phyloP scores from a whole-genome alignment of 2,888 invertebrate species.

The Troides helena region DNA sequence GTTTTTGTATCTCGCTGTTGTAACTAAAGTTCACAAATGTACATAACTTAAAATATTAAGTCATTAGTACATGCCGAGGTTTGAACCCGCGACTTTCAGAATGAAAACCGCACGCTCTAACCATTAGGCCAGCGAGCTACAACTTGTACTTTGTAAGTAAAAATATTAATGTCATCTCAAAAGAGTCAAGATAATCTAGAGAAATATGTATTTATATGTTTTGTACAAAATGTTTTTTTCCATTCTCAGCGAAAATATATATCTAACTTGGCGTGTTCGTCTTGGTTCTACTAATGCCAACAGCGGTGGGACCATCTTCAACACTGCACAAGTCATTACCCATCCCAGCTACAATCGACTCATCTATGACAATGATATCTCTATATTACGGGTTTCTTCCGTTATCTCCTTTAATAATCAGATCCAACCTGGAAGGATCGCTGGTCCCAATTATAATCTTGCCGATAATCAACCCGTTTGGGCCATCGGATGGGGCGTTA shows the following conservation, averaged over 20 bases:
- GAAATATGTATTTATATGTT: not conserved
- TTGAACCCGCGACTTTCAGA: too few relatives aligned
- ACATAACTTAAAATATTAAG: too few relatives aligned
- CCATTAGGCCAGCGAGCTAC: too few relatives aligned
- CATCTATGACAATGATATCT: conserved; percentile 44
- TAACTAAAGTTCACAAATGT: too few relatives aligned
- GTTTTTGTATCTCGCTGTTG: too few relatives aligned
- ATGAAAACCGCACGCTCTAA: too few relatives aligned
- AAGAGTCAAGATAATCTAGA: not conserved
- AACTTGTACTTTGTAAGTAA: conserved; percentile 40
- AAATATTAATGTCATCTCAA: not conserved
- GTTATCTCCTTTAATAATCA: conserved; percentile 37
- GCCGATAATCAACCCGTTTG: conserved; percentile 50
- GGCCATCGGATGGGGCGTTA: conserved; percentile 56
- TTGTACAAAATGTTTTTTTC: not conserved
- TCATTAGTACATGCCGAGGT: too few relatives aligned
- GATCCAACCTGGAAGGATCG: conserved; percentile 42
- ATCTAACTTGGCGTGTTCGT: conserved; percentile 42
- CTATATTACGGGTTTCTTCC: conserved; percentile 40
- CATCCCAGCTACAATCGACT: conserved; percentile 40
- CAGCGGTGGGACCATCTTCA: conserved; percentile 37
- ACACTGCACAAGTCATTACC: conserved; percentile 21
- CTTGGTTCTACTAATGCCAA: conserved; percentile 38
- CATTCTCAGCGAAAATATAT: conserved; percentile 20
- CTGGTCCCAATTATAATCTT: conserved; percentile 50